Base-by-base conservation (phyloP, 1,140 invertebrate species). In the Whitmania pigra region DNA sequence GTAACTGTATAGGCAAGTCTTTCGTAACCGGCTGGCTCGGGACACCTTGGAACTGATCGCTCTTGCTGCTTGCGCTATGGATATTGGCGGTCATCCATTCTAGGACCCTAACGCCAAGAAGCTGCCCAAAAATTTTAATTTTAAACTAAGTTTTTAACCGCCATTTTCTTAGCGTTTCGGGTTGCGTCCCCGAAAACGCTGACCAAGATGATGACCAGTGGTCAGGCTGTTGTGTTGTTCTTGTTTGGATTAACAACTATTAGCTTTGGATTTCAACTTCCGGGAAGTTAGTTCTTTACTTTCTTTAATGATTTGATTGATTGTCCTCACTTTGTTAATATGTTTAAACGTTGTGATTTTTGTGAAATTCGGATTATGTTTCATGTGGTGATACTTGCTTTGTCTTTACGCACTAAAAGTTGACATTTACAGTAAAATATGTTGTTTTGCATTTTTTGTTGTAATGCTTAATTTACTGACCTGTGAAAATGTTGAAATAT, bases 141-240 rank as follows among this genome's bases (percentile, higher is more conserved):
- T 31, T 63, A 63, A 63, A 25, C 29, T 63, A 5, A 63, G 29
- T 31, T 63, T 60, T 63, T 63, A 11, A 22, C 57, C 57, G 22
- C 29, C 22, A 63, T 31, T 63, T 63, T 15, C 29, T 63, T 63
- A 63, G 57, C 57, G 57, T 63, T 63, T 63, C 57, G 57, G 57
- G 57, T 63, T 31, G 57, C 57, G 57, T 63, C 18, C 29, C 57
- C 57, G 29, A 63, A 63, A 63, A 31, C 57, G 57, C 57, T 20
- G 57, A 31, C 57, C 57, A 63, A 63, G 29, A 63, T 63, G 22
- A 22, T 63, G 29, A 22, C 29, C 57, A 63, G 22, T 63, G 57
- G 57, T 25, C 29, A 25, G 29, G 29, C 57, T 63, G 57, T 63
- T 63, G 57, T 63, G 22, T 22, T 63, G 7, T 63, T 63, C 22